A percentile compares a stretch with the other conserved stretches of the same genome.
Evolutionary conservation across 2,113 vertebrate genomes (phyloP).

Genomic region (Pachypanchax playfairii): DNA sequence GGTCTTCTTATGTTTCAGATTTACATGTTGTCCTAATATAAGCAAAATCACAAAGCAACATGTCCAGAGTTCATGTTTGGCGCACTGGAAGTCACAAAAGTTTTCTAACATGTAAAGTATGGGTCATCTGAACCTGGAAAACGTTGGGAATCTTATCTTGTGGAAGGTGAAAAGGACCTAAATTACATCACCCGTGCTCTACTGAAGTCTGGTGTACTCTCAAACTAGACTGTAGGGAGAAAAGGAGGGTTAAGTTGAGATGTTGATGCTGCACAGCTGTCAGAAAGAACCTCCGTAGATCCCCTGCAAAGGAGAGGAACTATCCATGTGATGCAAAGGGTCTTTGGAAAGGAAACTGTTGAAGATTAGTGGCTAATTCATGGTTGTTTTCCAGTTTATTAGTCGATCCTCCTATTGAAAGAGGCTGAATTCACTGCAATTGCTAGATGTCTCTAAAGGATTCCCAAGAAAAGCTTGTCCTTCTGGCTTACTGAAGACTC

Average conservation of each 20-base stretch:
- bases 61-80: conserved; percentile 6
- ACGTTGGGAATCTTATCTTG: conserved; percentile 38
- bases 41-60: conserved; percentile 8
- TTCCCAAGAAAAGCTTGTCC: conserved; percentile 46
- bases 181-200: conserved; percentile 40
- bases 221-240: conserved; percentile 47
- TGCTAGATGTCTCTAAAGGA: conserved; percentile 45
- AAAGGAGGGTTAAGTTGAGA: not conserved
- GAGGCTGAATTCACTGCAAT: conserved; percentile 41
- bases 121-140: conserved; percentile 45
- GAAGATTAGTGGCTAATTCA: conserved; percentile 22
- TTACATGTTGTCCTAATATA: not conserved
- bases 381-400: conserved; percentile 43
- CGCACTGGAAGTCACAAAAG: conserved; percentile 16
- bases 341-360: conserved; percentile 48
- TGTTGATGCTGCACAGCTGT: conserved; percentile 55
- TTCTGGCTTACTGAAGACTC: conserved; percentile 61
- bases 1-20: not conserved
- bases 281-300: conserved; percentile 20
- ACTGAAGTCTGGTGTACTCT: conserved; percentile 36
- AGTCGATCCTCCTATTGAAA: conserved; percentile 38
- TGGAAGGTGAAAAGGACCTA: conserved; percentile 37
- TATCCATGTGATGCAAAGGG: conserved; percentile 33
- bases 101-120: conserved; percentile 26
- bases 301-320: conserved; percentile 17